Base-by-base conservation (phyloP, 2,113 vertebrate genomes). In the Verasper variegatus region DNA sequence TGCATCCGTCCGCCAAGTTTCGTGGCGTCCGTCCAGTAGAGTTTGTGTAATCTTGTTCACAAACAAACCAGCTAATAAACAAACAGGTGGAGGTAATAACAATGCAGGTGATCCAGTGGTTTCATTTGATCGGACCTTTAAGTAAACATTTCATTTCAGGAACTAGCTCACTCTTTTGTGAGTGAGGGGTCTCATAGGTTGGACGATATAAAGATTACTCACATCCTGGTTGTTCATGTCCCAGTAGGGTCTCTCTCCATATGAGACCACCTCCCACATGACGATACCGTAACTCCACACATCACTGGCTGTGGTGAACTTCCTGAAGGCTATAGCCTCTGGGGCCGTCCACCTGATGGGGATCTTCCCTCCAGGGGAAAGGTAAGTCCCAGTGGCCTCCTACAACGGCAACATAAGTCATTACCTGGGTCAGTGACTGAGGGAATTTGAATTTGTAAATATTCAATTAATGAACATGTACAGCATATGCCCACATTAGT, bases 251-350 rank as follows among this genome's bases (percentile, higher is more conserved):
- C 97, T 95, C 78, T 99, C 97, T 91, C 97, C 97, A 0, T 98
- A 99, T 24, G 97, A 99, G 94, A 98, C 97, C 90, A 99, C 97
- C 89, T 99, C 97, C 97, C 97, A 98, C 97, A 98, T 98, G 84
- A 98, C 97, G 17, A 98, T 96, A 17, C 97, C 97, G 0, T 98
- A 98, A 89, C 97, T 98, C 97, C 97, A 98, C 63, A 97, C 97
- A 35, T 98, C 97, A 47, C 96, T 97, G 15, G 97, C 95, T 0
- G 97, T 97, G 62, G 96, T 97, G 89, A 98, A 98, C 90, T 98
- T 98, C 84, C 97, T 96, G 95, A 97, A 98, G 23, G 97, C 94
- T 72, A 99, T 99, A 37, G 97, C 97, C 92, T 99, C 97, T 13
- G 97, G 97, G 0, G 97, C 97, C 0, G 97, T 99, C 97, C 97